A percentile compares a stretch with the other conserved stretches of the same genome.
These are phyloP conservation scores for Pipa parva DNA, from an alignment of 2,113 vertebrate species.

Conservation along the genomic window DNA sequence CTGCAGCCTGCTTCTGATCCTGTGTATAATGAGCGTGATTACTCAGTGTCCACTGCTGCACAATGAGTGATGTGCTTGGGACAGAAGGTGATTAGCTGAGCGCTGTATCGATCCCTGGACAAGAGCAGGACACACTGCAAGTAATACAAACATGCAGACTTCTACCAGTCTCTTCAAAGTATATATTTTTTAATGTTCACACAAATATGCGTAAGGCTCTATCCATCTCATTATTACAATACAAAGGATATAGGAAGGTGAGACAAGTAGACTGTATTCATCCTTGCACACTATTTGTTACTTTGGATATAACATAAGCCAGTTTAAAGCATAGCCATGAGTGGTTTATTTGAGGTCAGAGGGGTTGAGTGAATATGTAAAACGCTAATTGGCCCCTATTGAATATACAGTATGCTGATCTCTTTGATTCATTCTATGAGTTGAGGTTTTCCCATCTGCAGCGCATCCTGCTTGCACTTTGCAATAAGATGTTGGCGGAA, in stretches of 20 bases:
- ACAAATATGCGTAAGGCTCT: neutral
- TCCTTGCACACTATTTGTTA: neutral
- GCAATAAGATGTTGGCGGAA: too few species aligned
- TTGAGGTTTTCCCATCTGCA: too few species aligned
- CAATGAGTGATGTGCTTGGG: conserved; percentile 51
- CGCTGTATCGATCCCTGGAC: conserved; percentile 55
- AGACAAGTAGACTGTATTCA: neutral
- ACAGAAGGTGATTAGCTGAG: conserved; percentile 59
- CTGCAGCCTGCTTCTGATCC: conserved; percentile 45
- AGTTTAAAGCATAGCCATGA: neutral
- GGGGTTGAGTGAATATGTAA: neutral
- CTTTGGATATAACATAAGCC: neutral
- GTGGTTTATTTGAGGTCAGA: neutral
- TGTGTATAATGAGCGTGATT: conserved; percentile 63
- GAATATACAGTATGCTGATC: neutral
- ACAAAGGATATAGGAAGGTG: neutral
- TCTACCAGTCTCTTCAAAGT: neutral
- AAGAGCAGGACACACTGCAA: conserved; percentile 17
- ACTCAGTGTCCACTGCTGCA: conserved; percentile 61
- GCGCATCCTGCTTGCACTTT: too few species aligned
- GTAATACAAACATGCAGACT: conserved; percentile 20
- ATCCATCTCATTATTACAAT: neutral
- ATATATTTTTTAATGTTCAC: neutral
- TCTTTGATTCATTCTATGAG: too few species aligned
- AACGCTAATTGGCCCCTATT: neutral